A percentile compares a stretch with the other conserved stretches of the same genome.
These are phyloP conservation scores for Chaitophorus viminalis DNA, from an alignment of 2,888 invertebrate species.

Conservation along the genomic window DNA sequence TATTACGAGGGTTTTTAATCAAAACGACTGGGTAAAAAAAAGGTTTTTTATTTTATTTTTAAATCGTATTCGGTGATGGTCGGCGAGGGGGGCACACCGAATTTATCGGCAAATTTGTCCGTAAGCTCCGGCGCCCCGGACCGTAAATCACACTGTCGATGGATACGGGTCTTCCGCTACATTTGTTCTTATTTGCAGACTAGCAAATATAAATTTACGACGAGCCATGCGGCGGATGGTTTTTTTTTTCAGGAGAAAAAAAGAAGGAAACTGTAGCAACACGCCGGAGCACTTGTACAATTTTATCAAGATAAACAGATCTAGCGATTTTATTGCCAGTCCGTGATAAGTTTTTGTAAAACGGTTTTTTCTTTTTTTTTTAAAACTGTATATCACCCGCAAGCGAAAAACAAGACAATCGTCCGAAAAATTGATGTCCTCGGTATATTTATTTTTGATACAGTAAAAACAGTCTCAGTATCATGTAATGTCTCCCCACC, in stretches of 20 bases:
- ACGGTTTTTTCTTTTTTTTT: conserved; percentile 44
- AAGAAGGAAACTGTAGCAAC: conserved; percentile 44
- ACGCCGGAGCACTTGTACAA: conserved; percentile 59
- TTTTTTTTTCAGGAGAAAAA: conserved; percentile 20
- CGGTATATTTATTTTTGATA: neutral
- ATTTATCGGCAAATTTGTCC: conserved; percentile 62
- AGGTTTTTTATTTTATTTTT: conserved; percentile 48
- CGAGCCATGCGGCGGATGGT: conserved; percentile 31
- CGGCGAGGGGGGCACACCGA: conserved; percentile 19
- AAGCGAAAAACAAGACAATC: conserved; percentile 46
- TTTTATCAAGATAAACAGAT: conserved; percentile 62
- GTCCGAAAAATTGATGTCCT: conserved; percentile 50
- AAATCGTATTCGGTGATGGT: conserved; percentile 45
- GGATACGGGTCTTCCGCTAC: conserved; percentile 62
- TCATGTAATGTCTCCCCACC: neutral
- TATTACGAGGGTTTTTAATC: conserved; percentile 60
- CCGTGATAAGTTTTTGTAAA: conserved; percentile 62
- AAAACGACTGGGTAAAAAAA: conserved; percentile 44
- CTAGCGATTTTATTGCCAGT: conserved; percentile 60
- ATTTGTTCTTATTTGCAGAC: conserved; percentile 62
- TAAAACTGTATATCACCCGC: conserved; percentile 48
- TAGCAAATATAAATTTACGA: conserved; percentile 61
- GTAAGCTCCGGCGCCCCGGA: conserved; percentile 43
- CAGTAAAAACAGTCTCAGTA: neutral
- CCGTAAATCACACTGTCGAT: conserved; percentile 60